Conservation (phyloP, 2,888 invertebrate genomes). For the Diarsia mendica region DNA sequence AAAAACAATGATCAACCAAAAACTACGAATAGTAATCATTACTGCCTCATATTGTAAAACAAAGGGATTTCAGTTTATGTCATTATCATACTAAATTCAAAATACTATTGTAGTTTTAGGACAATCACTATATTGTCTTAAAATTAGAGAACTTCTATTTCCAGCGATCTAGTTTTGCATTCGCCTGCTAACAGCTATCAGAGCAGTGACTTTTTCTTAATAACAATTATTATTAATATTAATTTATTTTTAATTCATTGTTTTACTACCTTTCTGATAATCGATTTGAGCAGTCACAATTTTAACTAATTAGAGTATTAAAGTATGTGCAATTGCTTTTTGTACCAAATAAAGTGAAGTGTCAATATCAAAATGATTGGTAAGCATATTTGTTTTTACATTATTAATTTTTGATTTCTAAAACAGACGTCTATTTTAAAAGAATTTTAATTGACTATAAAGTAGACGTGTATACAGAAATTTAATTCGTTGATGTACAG, state of each 20-base stretch:
- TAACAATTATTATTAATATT: neutral
- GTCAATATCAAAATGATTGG: slow-evolving; percentile 32
- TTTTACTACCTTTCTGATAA: neutral
- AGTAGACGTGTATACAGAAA: neutral
- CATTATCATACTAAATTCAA: slow-evolving; percentile 23
- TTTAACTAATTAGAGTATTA: neutral
- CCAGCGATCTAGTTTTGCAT: slow-evolving; percentile 19
- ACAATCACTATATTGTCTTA: slow-evolving; percentile 49
- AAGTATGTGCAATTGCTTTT: slow-evolving; percentile 9
- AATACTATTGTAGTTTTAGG: slow-evolving; percentile 42
- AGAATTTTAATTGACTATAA: slow-evolving; percentile 2
- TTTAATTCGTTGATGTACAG: neutral
- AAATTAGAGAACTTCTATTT: neutral
- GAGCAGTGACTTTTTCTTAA: slow-evolving; percentile 5
- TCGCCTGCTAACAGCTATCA: slow-evolving; percentile 21
- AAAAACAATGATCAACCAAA: slow-evolving; percentile 2
- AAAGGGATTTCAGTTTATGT: slow-evolving; percentile 31
- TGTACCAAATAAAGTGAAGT: slow-evolving; percentile 21
- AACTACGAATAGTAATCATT: neutral
- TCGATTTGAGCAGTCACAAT: slow-evolving; percentile 1
- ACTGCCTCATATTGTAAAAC: slow-evolving; percentile 12
- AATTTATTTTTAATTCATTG: slow-evolving; percentile 10
- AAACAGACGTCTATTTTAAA: slow-evolving; percentile 15
- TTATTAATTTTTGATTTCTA: neutral
- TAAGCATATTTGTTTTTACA: slow-evolving; percentile 8